phyloP scores from a whole-genome alignment of 2,113 vertebrate species.

The Gnathonemus echidnorhynchus region DNA sequence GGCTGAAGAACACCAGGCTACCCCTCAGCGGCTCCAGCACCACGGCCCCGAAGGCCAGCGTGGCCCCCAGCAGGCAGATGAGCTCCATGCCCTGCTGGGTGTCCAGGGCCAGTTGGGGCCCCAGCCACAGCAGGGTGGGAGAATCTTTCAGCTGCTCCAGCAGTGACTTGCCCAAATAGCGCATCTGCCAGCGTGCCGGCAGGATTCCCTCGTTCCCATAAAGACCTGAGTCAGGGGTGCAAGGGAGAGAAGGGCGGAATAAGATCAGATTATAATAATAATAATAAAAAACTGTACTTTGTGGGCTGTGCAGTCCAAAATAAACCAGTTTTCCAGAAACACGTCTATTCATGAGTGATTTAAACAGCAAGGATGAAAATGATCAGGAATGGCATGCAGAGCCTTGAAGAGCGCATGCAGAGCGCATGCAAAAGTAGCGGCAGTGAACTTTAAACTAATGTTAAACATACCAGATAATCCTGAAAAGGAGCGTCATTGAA shows the following conservation, averaged over 20 bases:
- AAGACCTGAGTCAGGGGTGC: constrained; percentile 60
- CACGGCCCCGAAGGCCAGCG: constrained; percentile 61
- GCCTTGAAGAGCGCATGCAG: no score
- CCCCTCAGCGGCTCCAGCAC: constrained; percentile 61
- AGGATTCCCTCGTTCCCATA: constrained; percentile 82
- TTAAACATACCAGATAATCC: no score
- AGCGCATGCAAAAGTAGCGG: no score
- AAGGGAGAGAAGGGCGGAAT: no score
- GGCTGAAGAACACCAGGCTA: constrained; percentile 68
- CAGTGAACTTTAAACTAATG: no score
- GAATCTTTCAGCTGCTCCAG: constrained; percentile 68
- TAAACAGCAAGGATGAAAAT: no score
- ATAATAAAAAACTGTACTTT: neutral
- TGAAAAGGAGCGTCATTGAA: no score
- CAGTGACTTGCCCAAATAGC: constrained; percentile 65
- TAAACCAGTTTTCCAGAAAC: no score
- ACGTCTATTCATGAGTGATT: no score
- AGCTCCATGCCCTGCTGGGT: constrained; percentile 82
- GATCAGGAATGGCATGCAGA: no score
- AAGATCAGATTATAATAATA: neutral
- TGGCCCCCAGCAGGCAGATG: constrained; percentile 67
- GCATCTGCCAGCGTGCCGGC: constrained; percentile 68
- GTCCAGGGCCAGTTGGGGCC: constrained; percentile 72
- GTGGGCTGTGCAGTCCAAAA: no score
- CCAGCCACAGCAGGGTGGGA: constrained; percentile 81